These are phyloP conservation scores for Anableps anableps DNA, from an alignment of 2,797 vertebrate species.

Conservation along the genomic window DNA sequence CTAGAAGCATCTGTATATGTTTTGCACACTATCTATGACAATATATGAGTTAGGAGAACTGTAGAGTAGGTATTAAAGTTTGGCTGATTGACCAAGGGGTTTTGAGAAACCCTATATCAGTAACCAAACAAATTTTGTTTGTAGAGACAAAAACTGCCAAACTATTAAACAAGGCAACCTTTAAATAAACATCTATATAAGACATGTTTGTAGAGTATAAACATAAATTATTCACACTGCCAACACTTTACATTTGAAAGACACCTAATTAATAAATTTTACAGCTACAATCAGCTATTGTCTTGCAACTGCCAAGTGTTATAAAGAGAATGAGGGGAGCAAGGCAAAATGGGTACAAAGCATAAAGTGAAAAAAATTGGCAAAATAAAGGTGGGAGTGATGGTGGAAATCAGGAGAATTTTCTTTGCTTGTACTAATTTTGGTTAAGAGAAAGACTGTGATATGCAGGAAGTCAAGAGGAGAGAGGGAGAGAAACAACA, in stretches of 20 bases:
- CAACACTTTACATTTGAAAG: conserved; percentile 75
- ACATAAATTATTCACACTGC: conserved; percentile 44
- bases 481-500: conserved; percentile 27
- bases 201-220: background rate
- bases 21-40: conserved; percentile 7
- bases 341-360: background rate
- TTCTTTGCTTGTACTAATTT: conserved; percentile 41
- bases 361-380: conserved; percentile 9
- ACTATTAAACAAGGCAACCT: background rate
- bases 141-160: conserved; percentile 32
- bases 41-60: background rate
- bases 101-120: background rate
- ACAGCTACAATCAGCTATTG: conserved; percentile 80
- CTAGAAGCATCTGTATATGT: conserved; percentile 23
- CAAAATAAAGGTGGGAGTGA: conserved; percentile 39
- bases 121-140: conserved; percentile 18
- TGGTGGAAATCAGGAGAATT: conserved; percentile 49
- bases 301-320: conserved; percentile 76
- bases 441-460: conserved; percentile 6
- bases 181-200: background rate
- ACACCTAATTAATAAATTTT: conserved; percentile 81
- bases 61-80: too few species aligned
- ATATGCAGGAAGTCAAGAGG: conserved; percentile 6
- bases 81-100: background rate
- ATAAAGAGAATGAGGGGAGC: conserved; percentile 42